Evolutionary conservation across 2,113 vertebrate genomes (phyloP), one percentile per base, ranked within the genome.

Genomic region (Silurus glanis): DNA sequence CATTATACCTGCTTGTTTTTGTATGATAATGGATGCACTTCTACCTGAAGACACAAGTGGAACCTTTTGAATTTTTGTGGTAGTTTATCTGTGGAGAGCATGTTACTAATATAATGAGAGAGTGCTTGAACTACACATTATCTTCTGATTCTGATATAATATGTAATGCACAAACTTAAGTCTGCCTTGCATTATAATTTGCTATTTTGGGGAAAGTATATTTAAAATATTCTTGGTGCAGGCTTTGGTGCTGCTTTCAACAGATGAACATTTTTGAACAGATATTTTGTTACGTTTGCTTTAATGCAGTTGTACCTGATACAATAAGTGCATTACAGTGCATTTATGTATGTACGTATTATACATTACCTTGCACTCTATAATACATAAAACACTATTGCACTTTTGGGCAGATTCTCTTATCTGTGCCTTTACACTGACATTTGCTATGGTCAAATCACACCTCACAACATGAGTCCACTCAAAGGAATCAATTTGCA

Each of bases 1-100:
- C 12, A n/a, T 37, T 72, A 84, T 88, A 59, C 85, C 61, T 81
- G 47, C n/a, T 85, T 85, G 71, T 75, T 78, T 74, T 80, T 81
- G 64, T 58, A 80, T 89, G 45, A 83, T 76, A 85, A 85, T 85
- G 83, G 47, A 51, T 79, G 85, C 83, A 76, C 59, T 78, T 83
- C 55, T 81, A 84, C 45, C 61, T 82, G 59, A 56, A 83, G 86
- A 71, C 75, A 19, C 59, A 66, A 80, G n/a, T 66, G 78, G 55
- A 71, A 25, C 72, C 78, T 80, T 90, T 87, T 82, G 56, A 28
- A 82, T 83, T 89, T 74, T 72, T 14, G 5, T 79, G 25, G 53
- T 58, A 19, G 25, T 79, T 58, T 79, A 79, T 19, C 9, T 55
- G 51, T 55, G 10, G 74, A 76, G 74, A 55, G 53, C 55, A 37